Evolutionary conservation across 2,888 invertebrate species (phyloP).

Genomic region (Stratiomys singularior): DNA sequence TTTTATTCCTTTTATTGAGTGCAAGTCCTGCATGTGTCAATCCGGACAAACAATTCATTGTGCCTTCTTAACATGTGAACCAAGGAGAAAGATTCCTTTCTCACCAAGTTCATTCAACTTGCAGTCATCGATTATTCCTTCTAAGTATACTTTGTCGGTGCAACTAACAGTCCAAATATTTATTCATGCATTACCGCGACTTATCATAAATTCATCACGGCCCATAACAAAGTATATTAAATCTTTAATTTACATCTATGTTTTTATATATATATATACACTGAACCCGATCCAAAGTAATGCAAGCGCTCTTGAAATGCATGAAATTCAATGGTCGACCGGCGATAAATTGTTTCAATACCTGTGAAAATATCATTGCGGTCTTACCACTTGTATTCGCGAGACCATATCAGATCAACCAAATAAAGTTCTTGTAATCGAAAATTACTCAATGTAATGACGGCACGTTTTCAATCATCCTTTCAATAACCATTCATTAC

Average conservation of each 20-base stretch:
- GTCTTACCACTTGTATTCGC: not conserved
- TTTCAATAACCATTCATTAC: conserved; percentile 3
- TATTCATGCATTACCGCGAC: not conserved
- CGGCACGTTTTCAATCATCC: conserved; percentile 44
- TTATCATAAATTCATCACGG: conserved; percentile 7
- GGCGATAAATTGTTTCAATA: conserved; percentile 33
- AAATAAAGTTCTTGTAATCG: conserved; percentile 46
- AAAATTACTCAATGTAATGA: conserved; percentile 43
- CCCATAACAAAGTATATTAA: not conserved
- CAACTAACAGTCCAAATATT: conserved; percentile 9
- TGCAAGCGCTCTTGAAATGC: not conserved
- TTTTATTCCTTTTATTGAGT: too few species aligned
- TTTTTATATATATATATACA: too few species aligned
- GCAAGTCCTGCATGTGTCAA: too few species aligned
- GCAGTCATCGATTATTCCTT: too few species aligned
- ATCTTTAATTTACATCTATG: not conserved
- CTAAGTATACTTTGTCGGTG: not conserved
- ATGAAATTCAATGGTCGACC: conserved; percentile 13
- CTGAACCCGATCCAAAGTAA: not conserved
- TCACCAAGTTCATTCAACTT: too few species aligned
- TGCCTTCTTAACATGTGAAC: too few species aligned
- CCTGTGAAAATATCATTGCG: conserved; percentile 28
- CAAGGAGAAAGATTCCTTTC: too few species aligned
- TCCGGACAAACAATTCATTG: too few species aligned
- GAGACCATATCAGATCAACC: conserved; percentile 37